Base-by-base conservation (phyloP, 2,113 vertebrate genomes). In the Halichoeres trimaculatus region DNA sequence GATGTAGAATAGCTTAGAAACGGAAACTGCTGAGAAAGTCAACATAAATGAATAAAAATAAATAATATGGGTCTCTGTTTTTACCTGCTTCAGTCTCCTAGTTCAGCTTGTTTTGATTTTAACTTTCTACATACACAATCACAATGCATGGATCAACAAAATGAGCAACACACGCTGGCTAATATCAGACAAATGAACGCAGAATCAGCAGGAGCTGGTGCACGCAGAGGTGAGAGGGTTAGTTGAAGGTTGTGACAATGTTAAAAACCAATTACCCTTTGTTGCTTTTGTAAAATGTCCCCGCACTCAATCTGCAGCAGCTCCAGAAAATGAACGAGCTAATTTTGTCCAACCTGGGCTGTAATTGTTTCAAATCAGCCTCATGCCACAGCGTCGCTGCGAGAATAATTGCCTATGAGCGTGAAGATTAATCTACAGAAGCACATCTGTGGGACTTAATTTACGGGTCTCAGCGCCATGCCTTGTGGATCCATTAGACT, bases 341-440 rank as follows among this genome's bases (percentile, higher is more conserved):
- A 86, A 90, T 87, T 91, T 84, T 89, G 81, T 78, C 77, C 84
- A 88, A 90, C 80, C 82, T 80, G 81, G 59, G 70, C 60, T 83
- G 83, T 93, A 93, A 94, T 92, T 91, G 91, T 92, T 91, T 93
- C 86, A 91, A 93, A 93, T 93, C 90, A 90, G 86, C 89, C 86
- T 89, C 88, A 75, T 87, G 89, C 83, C 80, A 92, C 87, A 79
- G 70, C 61, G 61, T 80, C 81, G 74, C 70, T 19, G 51, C 66
- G 76, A 84, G 80, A 86, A 87, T 92, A 93, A 93, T 88, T 88
- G 86, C 85, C 85, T 57, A 45, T 80, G 86, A 90, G 78, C 79
- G 40, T 75, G 72, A 78, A 91, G 90, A 92, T 94, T 91, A 91
- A 93, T 93, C 93, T 93, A 86, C 88, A 92, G 80, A 83, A 85